Percentiles rank a stretch among this genome's conserved stretches.
Evolutionary conservation across 1,140 invertebrate species (phyloP).

Genomic region (Danaus melanippus): DNA sequence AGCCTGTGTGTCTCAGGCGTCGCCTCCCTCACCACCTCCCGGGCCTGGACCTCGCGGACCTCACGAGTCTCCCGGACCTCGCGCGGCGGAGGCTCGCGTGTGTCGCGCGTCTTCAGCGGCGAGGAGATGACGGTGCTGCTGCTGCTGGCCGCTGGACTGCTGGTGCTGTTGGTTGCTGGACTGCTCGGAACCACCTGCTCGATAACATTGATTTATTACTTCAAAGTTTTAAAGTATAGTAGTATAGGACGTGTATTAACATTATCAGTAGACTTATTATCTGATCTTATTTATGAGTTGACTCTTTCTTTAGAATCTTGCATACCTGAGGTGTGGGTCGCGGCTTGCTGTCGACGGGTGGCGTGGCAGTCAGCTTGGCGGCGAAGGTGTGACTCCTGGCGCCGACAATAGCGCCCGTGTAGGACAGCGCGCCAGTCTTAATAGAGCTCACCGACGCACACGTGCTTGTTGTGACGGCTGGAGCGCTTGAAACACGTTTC

Average conservation of each 20-base stretch:
- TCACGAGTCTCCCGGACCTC: neutral
- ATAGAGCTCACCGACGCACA: constrained; percentile 19
- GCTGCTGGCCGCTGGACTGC: constrained; percentile 15
- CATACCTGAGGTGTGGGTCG: constrained; percentile 26
- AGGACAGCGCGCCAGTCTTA: constrained; percentile 34
- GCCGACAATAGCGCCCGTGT: constrained; percentile 58
- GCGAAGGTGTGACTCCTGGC: constrained; percentile 56
- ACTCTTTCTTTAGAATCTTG: no score
- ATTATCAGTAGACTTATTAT: no score
- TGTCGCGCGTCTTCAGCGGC: constrained; percentile 31
- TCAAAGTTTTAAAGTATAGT: neutral
- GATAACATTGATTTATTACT: neutral
- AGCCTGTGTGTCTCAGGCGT: constrained; percentile 5
- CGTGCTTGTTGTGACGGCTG: constrained; percentile 10
- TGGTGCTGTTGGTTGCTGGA: constrained; percentile 10
- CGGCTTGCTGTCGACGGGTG: constrained; percentile 27
- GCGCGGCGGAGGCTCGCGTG: constrained; percentile 19
- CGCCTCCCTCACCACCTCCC: constrained; percentile 1
- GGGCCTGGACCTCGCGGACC: constrained; percentile 6
- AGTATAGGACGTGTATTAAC: no score
- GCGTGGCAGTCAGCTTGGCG: constrained; percentile 49
- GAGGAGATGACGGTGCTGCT: constrained; percentile 17
- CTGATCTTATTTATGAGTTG: no score
- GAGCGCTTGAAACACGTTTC: constrained; percentile 38
- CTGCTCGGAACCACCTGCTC: constrained; percentile 20